phyloP scores from a whole-genome alignment of 2,888 invertebrate genomes.

The Archips crataeganus region DNA sequence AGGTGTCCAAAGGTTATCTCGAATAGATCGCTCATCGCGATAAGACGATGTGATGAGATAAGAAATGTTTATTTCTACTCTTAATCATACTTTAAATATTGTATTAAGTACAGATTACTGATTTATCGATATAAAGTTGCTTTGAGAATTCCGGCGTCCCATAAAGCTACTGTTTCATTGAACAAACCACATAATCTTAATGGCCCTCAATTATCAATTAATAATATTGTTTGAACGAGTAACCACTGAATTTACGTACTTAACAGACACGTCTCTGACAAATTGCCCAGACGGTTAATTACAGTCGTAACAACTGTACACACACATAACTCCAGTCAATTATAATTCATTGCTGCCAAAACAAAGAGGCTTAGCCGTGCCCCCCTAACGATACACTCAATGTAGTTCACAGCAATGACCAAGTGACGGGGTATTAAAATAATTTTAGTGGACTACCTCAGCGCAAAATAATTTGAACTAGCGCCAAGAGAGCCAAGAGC shows the following conservation, averaged over 20 bases:
- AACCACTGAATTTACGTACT: background rate
- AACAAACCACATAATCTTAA: background rate
- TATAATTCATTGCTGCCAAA: slow-evolving; percentile 14
- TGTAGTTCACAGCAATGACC: slow-evolving; percentile 4
- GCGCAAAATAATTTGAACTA: slow-evolving; percentile 38
- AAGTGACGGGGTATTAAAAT: slow-evolving; percentile 49
- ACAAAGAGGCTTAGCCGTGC: slow-evolving; percentile 4
- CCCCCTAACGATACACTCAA: slow-evolving; percentile 10
- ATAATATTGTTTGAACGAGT: background rate
- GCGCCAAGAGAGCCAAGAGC: slow-evolving; percentile 34
- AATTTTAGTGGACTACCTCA: slow-evolving; percentile 44
- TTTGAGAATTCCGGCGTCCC: no score
- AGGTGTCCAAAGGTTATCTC: no score
- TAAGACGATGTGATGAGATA: no score
- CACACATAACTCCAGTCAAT: slow-evolving; percentile 6
- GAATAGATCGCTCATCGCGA: no score
- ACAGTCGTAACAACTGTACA: slow-evolving; percentile 27
- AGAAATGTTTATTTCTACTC: no score
- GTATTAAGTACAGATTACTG: no score
- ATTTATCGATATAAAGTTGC: no score
- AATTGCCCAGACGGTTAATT: slow-evolving; percentile 28
- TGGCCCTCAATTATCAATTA: background rate
- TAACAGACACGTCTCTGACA: slow-evolving; percentile 4
- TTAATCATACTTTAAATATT: no score
- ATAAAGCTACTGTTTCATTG: background rate